Base-by-base conservation (phyloP, 2,797 vertebrate species). In the Sebastes reedi region DNA sequence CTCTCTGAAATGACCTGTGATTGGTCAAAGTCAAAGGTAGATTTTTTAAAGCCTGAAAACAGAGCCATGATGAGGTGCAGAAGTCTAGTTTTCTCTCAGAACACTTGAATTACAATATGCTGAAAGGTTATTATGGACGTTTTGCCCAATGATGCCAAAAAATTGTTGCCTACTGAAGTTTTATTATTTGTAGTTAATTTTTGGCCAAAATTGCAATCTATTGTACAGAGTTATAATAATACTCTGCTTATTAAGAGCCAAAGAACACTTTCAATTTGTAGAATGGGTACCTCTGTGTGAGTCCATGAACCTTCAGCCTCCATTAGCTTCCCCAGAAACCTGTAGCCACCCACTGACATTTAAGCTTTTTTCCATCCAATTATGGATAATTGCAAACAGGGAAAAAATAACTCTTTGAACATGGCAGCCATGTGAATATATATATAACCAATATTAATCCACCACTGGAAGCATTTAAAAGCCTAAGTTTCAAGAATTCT, bases 261-360 rank as follows among this genome's bases (percentile, higher is more conserved):
- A 79, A 84, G 55, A 81, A 72, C 67, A 68, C 18, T 62, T 75
- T 76, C 18, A 55, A 50, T 80, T 88, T 86, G 62, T 72, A 64
- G 22, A 75, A 81, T 62, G n/a, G 36, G 42, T 67, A 66, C 27
- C 29, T 61, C 67, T 67, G 54, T 75, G 59, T 72, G 64, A 78
- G 55, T 79, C 75, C 46, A 55, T 73, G 79, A 73, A 77, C 73
- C 72, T 80, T 76, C 65, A 82, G 62, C 62, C 72, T 70, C 58
- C 39, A 88, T 83, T 87, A 83, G 59, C 77, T 79, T n/a, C 70
- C 74, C 58, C 24, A 52, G 76, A 58, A 82, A 82, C 66, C 71
- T 72, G 36, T 54, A 42, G 30, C 76, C 69, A 79, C 67, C 39
- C 72, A 83, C 77, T 85, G 67, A 79, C 81, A 86, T 78, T 74